Conservation (phyloP, 2,797 vertebrate species). For the Coccyzus lansbergi region DNA sequence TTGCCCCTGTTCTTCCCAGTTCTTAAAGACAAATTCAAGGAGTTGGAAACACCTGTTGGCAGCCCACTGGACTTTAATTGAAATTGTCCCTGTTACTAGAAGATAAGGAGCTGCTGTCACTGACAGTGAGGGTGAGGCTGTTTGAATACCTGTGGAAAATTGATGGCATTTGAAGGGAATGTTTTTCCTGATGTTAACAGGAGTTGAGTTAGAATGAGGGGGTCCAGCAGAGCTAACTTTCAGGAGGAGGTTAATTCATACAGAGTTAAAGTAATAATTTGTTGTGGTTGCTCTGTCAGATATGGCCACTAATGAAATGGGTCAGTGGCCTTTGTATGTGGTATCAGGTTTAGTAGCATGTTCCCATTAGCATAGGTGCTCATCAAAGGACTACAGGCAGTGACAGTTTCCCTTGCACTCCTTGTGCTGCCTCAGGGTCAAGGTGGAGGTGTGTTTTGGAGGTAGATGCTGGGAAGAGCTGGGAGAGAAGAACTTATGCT, state of each 20-base stretch:
- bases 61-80: not conserved
- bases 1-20: slow-evolving; percentile 7
- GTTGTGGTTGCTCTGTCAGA: not conserved
- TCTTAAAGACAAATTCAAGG: not conserved
- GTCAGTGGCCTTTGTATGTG: not conserved
- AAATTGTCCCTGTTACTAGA: rapidly evolving
- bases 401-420: not conserved
- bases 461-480: not conserved
- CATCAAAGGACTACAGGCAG: not conserved
- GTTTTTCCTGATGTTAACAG: not conserved
- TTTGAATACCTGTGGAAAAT: not conserved
- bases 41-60: not conserved
- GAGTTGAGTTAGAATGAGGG: not conserved
- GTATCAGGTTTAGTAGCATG: rapidly evolving
- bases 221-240: not conserved
- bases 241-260: not conserved
- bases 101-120: not conserved
- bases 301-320: not conserved
- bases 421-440: not conserved
- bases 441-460: not conserved
- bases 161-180: rapidly evolving
- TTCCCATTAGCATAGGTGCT: not conserved
- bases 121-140: not conserved
- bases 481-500: not conserved
- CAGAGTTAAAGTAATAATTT: not conserved